Base-by-base conservation (phyloP, 2,113 vertebrate genomes). In the Rana temporaria region DNA sequence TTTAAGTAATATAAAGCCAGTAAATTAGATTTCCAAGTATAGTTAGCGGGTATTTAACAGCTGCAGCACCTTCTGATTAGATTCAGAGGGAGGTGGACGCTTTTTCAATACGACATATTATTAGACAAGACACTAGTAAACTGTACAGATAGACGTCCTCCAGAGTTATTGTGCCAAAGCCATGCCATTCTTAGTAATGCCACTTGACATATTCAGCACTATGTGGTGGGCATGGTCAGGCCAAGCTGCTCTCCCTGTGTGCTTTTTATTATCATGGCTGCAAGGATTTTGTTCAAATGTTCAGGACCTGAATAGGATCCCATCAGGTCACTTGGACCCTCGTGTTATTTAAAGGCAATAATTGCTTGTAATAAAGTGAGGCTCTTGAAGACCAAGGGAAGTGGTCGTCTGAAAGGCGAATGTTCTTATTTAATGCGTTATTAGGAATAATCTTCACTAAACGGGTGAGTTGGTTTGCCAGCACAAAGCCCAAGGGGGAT, bases 241-340 rank as follows among this genome's bases (percentile, higher is more conserved):
- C 18, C 34, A 18, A 20, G 48, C 65, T 8, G 63, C 14, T 32
- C 76, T 20, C 63, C n/a, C 24, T 3, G 2, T 62, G 72, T n/a
- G 2, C 32, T 55, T 76, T 53, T 48, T 30, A 6, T 64, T 32
- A 20, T 66, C 15, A 9, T n/a, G 26, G 16, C 48, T 4, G 2
- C 3, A 20, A 38, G 12, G 48, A 24, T 53, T n/a, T 30, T 78
- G 42, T 78, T 32, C 60, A 3, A 66, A 12, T 4, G 17, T 30
- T 64, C 18, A 67, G n/a, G 53, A 1, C 32, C 62, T 55, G n/a
- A 67, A 66, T 53, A 48, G 11, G 42, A 38, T 19, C 24, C 42
- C 12, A 60, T 32, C 52, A 18, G 63, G 77, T 79, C 55, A 59
- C 64, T 69, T 22, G 24, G 65, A 34, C 53, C 53, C 38, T 55